Base-by-base conservation (phyloP, 2,888 invertebrate genomes). In the Thecophora atra region DNA sequence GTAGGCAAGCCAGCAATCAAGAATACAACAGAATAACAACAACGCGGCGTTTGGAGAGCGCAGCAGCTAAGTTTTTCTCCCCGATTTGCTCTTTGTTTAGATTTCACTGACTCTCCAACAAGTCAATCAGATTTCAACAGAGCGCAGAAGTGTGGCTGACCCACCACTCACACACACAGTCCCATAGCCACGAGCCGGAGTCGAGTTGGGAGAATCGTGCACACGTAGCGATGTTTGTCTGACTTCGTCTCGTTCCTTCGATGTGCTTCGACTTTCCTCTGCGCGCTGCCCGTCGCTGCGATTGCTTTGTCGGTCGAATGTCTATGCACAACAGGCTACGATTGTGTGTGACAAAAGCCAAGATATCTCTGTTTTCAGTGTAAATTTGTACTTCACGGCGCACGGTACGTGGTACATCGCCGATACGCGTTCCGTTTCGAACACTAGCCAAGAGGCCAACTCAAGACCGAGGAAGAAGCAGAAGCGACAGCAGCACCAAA, bases 351-450 rank as follows among this genome's bases (percentile, higher is more conserved):
- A 78, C 78, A 78, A 78, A 78, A 78, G 79, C 77, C 62, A 62
- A 51, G 70, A 70, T 44, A 77, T 79, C 78, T 79, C 76, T 78
- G 82, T 83, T 83, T 83, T 85, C 85, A 86, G 86, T 86, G 84
- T 86, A 84, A 82, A 85, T 84, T 85, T 82, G 85, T 83, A 81
- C 84, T 83, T 84, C 85, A 84, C 83, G 83, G 82, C 80, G 84
- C 81, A 80, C 83, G 83, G 86, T 84, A 84, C 64, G 58, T 44
- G n/a, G n/a, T 37, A 37, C 37, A 37, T 1, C 37, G 3, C 37
- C 37, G 56, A 70, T 42, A 63, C 54, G 70, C 70, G 70, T 21
- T 67, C 30, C 67, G 56, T 52, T 28, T 28, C 30, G 30, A 52
- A 66, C n/a, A 24, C 51, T 52, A 54, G 17, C 54, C 21, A 54